These are phyloP conservation scores for Anagrus nilaparvatae DNA, from an alignment of 1,140 invertebrate genomes.

Conservation along the genomic window DNA sequence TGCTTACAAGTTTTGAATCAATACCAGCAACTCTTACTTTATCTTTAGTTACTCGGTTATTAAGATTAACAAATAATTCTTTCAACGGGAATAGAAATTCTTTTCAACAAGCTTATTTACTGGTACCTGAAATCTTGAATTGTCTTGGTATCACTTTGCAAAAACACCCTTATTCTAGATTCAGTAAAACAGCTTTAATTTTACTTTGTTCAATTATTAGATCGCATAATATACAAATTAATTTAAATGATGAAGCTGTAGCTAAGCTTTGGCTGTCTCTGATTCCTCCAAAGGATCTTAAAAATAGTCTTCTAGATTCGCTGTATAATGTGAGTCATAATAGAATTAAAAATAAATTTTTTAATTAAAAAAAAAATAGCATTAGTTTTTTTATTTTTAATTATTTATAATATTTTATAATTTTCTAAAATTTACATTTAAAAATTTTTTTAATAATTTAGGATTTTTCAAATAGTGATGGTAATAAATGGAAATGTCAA, in stretches of 20 bases:
- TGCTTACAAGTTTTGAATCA: conserved; percentile 14
- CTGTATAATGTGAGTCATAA: conserved; percentile 32
- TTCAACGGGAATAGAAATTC: conserved; percentile 10
- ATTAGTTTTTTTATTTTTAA: conserved; percentile 1
- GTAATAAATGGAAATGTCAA: conserved; percentile 34
- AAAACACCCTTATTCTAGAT: conserved; percentile 29
- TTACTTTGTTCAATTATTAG: conserved; percentile 28
- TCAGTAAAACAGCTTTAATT: conserved; percentile 32
- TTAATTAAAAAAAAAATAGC: background rate
- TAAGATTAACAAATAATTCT: conserved; percentile 28
- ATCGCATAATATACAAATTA: conserved; percentile 24
- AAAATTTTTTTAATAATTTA: too few relatives aligned
- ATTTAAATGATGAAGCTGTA: conserved; percentile 30
- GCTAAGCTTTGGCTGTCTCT: conserved; percentile 33
- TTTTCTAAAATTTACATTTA: conserved; percentile 6
- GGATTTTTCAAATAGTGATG: too few relatives aligned
- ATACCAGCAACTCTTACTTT: conserved; percentile 33
- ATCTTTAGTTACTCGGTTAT: conserved; percentile 31
- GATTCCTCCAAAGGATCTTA: conserved; percentile 34
- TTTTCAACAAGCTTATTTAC: conserved; percentile 28
- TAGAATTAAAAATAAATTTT: too few relatives aligned
- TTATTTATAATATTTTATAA: background rate
- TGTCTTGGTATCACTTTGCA: conserved; percentile 33
- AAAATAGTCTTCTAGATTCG: conserved; percentile 32
- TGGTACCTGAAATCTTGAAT: conserved; percentile 32